These are phyloP conservation scores for Proteles cristata DNA, from an alignment of 2,113 vertebrate species.

Conservation along the genomic window DNA sequence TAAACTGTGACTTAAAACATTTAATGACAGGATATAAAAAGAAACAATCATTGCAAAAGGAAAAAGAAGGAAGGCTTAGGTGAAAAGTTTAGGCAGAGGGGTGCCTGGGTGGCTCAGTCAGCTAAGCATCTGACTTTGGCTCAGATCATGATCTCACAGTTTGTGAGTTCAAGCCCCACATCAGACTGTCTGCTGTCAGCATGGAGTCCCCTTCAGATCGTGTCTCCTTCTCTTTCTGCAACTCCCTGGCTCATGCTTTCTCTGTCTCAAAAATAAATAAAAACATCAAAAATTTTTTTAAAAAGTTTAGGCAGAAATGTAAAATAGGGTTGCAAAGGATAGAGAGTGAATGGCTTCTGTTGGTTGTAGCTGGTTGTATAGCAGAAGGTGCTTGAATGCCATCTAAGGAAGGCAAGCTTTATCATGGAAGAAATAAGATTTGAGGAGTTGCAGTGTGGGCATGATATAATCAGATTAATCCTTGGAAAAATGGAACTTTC, in stretches of 20 bases:
- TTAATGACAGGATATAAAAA: neutral
- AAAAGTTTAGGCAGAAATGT: neutral
- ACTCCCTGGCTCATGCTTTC: too few relatives aligned
- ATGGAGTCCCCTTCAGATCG: too few relatives aligned
- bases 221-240: too few relatives aligned
- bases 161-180: too few relatives aligned
- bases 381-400: neutral
- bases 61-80: neutral
- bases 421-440: neutral
- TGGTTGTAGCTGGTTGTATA: neutral
- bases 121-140: too few relatives aligned
- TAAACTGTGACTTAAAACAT: neutral
- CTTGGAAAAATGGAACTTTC: neutral
- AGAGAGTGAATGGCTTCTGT: neutral
- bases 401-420: neutral
- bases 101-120: too few relatives aligned
- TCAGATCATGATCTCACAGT: too few relatives aligned
- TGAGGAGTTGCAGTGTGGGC: neutral
- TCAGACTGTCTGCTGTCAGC: too few relatives aligned
- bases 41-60: neutral
- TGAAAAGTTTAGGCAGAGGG: neutral
- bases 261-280: too few relatives aligned
- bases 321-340: neutral
- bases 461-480: neutral
- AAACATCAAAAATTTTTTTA: too few relatives aligned